Evolutionary conservation across 2,113 vertebrate species (phyloP).

Genomic region (Gymnocephalus cernua): DNA sequence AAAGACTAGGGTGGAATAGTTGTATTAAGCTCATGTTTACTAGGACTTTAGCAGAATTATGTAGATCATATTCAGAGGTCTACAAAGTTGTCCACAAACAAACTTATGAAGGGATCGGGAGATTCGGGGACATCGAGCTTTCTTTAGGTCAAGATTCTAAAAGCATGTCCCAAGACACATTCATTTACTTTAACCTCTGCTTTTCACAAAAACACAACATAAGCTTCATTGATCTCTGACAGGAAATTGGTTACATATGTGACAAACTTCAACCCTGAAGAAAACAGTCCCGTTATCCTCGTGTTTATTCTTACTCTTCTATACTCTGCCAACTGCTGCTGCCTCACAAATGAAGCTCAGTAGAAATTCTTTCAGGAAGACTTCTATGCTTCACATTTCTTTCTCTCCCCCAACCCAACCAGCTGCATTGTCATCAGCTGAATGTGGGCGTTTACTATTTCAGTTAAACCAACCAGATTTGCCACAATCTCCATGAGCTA

Average conservation of each 20-base stretch:
- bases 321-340: not conserved
- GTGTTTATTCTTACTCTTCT: not conserved
- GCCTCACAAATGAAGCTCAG: not conserved
- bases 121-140: not conserved
- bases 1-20: not conserved
- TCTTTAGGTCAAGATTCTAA: not conserved
- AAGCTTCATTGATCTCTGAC: not conserved
- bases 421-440: too few species aligned
- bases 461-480: too few species aligned
- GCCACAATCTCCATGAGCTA: too few species aligned
- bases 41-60: not conserved
- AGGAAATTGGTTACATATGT: not conserved
- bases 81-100: not conserved
- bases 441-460: too few species aligned
- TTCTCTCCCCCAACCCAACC: too few species aligned
- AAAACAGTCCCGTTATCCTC: not conserved
- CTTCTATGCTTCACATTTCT: too few species aligned
- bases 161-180: not conserved
- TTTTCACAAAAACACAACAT: not conserved
- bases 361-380: too few species aligned
- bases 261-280: not conserved
- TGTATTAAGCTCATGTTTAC: not conserved
- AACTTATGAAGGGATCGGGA: not conserved
- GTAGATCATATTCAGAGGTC: not conserved
- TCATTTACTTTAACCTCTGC: not conserved